Base-by-base conservation (phyloP, 2,888 invertebrate species). In the Drosophila peninsularis region DNA sequence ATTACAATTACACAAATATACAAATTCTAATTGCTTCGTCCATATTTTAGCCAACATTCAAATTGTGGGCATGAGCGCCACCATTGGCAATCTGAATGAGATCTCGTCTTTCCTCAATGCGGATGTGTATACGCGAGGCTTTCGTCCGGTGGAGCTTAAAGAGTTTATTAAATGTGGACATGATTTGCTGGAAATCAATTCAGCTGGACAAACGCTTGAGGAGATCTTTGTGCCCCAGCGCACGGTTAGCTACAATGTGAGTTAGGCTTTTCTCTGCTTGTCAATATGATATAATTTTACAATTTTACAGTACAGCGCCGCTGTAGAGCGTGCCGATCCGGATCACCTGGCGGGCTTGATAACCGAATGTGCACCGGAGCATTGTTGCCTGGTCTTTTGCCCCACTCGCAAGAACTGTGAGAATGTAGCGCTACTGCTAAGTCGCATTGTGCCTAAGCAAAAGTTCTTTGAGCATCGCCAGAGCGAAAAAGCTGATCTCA, bases 61-160 rank as follows among this genome's bases (percentile, higher is more conserved):
- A 91, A 95, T 99, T 64, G 94, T 99, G 19, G 98, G 98, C 24
- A 99, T 99, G 98, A 98, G 98, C 92, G 99, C 99, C 0, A 99
- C 99, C 0, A 96, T 99, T 81, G 98, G 97, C 64, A 99, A 99
- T 93, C 93, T 98, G 58, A 91, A 94, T 0, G 97, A 98, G 89
- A 90, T 99, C 45, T 95, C 96, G 0, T 88, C 91, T 58, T 99
- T 98, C 92, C 93, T 99, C 2, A 94, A 95, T 58, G 96, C 98
- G 0, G 96, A 96, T 55, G 93, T 97, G 14, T 99, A 96, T 91
- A 94, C 95, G 14, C 95, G 96, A 63, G 94, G 98, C 90, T 99
- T 99, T 93, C 94, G 99, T 44, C 99, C 99, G 0, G 96, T 98
- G 2, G 95, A 96, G 90, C 93, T 98, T 49, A 95, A 94, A 24